A percentile compares a stretch with the other conserved stretches of the same genome.
Evolutionary conservation across 2,797 vertebrate species (phyloP).

Genomic region (Lophotriccus pileatus): DNA sequence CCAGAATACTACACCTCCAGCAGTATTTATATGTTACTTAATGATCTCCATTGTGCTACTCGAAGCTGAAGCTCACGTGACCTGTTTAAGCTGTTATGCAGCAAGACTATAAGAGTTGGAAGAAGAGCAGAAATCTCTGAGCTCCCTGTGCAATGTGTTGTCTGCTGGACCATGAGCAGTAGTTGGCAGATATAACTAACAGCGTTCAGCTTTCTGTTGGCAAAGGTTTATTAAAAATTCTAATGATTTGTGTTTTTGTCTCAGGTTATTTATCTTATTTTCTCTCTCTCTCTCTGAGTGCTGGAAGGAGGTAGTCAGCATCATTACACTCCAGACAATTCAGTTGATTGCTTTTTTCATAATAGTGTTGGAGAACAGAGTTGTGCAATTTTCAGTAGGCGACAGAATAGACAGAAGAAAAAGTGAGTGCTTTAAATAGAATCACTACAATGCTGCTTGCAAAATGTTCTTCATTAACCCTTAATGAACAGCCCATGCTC

Average conservation of each 20-base stretch:
- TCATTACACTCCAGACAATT: constrained; percentile 67
- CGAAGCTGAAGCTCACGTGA: neutral
- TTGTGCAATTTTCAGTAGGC: constrained; percentile 56
- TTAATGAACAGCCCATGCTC: neutral
- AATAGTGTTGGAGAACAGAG: constrained; percentile 53
- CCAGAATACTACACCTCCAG: neutral
- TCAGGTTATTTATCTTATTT: constrained; percentile 57
- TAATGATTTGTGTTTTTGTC: constrained; percentile 54
- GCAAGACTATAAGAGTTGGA: neutral
- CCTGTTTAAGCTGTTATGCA: neutral
- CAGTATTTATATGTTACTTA: constrained; percentile 33
- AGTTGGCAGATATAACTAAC: constrained; percentile 23
- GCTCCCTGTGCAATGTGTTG: neutral
- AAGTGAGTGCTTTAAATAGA: constrained; percentile 55
- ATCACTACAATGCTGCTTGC: constrained; percentile 23
- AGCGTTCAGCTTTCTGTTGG: neutral
- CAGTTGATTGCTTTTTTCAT: constrained; percentile 66
- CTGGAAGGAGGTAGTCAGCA: constrained; percentile 54
- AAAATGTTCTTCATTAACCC: constrained; percentile 59
- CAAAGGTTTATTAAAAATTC: constrained; percentile 61
- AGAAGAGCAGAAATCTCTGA: neutral
- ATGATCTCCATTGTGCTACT: constrained; percentile 5
- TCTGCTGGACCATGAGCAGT: constrained; percentile 2
- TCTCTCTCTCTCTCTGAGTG: neutral
- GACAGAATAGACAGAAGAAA: constrained; percentile 42